These are phyloP conservation scores for Philonicus albiceps DNA, from an alignment of 2,888 invertebrate species.

Conservation along the genomic window DNA sequence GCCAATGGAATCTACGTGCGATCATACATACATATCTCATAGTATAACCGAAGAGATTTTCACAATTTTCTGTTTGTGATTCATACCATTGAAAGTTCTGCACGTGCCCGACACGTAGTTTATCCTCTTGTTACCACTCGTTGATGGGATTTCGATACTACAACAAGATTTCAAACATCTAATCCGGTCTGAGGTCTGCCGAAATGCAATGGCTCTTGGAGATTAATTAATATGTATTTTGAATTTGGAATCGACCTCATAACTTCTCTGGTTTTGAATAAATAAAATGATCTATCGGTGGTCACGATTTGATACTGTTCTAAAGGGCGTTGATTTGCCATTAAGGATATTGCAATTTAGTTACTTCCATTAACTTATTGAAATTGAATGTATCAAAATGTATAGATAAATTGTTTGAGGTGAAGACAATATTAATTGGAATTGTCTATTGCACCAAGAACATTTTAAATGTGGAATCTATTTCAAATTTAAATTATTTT, in stretches of 20 bases:
- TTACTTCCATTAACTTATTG: not conserved
- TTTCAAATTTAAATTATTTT: too few relatives aligned
- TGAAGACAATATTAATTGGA: not conserved
- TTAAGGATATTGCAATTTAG: not conserved
- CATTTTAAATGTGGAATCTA: too few relatives aligned
- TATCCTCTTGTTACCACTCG: not conserved
- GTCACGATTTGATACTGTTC: not conserved
- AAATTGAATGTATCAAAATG: not conserved
- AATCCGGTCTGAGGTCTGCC: not conserved
- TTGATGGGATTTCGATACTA: not conserved
- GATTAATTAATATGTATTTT: not conserved
- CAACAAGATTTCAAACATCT: not conserved
- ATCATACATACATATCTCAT: not conserved
- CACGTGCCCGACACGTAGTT: not conserved
- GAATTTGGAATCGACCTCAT: not conserved
- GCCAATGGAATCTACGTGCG: constrained; percentile 1
- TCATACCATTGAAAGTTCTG: constrained; percentile 13
- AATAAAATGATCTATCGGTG: not conserved
- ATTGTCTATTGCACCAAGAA: too few relatives aligned
- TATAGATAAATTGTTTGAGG: not conserved
- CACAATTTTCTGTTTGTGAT: constrained; percentile 19
- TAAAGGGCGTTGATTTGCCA: not conserved
- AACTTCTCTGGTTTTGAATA: not conserved
- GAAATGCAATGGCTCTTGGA: not conserved
- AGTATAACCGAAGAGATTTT: constrained; percentile 12